phyloP scores from a whole-genome alignment of 2,888 invertebrate species.

The Gymnocheta viridis region DNA sequence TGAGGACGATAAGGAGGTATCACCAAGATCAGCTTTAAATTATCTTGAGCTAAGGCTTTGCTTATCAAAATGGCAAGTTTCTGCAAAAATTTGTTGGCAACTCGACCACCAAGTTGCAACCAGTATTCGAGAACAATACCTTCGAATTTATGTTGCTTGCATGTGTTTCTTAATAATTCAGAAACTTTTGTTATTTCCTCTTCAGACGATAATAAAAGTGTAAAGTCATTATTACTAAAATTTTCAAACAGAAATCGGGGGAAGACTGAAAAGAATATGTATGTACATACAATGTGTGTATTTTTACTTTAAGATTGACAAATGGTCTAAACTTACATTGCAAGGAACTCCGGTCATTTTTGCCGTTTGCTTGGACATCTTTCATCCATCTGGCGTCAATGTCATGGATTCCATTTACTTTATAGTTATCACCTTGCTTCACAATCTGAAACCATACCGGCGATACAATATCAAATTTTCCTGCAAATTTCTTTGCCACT shows the following conservation, averaged over 20 bases:
- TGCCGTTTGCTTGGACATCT: conserved; percentile 84
- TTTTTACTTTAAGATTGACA: neutral
- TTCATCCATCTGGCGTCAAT: conserved; percentile 92
- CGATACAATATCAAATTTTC: conserved; percentile 94
- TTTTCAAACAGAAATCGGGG: conserved; percentile 95
- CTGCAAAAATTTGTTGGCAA: conserved; percentile 84
- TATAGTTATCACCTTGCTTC: conserved; percentile 85
- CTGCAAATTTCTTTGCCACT: conserved; percentile 93
- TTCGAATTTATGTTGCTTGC: conserved; percentile 91
- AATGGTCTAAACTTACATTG: conserved; percentile 33
- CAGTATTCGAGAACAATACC: conserved; percentile 96
- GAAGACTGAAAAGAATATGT: conserved; percentile 86
- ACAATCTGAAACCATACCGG: conserved; percentile 97
- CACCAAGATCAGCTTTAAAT: conserved; percentile 87
- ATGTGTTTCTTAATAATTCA: conserved; percentile 86
- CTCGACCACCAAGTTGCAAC: conserved; percentile 89
- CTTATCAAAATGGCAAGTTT: conserved; percentile 86
- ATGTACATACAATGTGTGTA: neutral
- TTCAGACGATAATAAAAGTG: conserved; percentile 87
- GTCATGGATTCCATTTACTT: conserved; percentile 90
- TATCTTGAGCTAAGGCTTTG: conserved; percentile 83
- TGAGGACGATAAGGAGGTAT: conserved; percentile 87
- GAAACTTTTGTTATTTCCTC: conserved; percentile 87
- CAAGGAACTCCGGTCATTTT: conserved; percentile 70
- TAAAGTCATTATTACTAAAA: conserved; percentile 90